Conservation (phyloP, 2,888 invertebrate genomes). For the Chrysodeixis includens region DNA sequence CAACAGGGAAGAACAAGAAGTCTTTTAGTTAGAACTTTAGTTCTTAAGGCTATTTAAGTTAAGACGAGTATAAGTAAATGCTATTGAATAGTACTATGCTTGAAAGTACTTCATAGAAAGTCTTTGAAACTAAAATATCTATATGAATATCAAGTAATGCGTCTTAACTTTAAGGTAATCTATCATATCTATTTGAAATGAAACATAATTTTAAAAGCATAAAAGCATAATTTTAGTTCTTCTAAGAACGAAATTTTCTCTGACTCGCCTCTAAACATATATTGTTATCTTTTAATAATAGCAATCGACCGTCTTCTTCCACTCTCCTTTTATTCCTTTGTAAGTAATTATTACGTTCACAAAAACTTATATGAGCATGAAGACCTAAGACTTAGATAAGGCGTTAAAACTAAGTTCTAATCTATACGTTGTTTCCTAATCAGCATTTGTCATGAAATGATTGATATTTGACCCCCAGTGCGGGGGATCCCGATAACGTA, state of each 20-base stretch:
- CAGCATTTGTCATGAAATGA: neutral
- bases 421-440: neutral
- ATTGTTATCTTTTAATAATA: neutral
- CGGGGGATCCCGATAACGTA: slow-evolving; percentile 1
- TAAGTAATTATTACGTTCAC: no score
- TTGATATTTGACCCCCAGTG: neutral
- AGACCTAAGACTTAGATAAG: neutral
- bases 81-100: neutral
- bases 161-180: no score
- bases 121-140: neutral
- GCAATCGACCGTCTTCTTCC: neutral
- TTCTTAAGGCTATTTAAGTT: neutral
- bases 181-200: no score
- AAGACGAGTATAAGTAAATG: neutral
- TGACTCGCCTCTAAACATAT: neutral
- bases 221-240: neutral
- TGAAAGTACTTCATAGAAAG: no score
- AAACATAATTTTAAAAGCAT: no score
- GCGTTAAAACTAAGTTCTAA: neutral
- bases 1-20: no score
- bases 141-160: no score
- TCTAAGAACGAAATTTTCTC: neutral
- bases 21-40: neutral
- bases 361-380: neutral
- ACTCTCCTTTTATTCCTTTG: neutral